Evolutionary conservation across 2,888 invertebrate species (phyloP).

Genomic region (Heliconius aoede): DNA sequence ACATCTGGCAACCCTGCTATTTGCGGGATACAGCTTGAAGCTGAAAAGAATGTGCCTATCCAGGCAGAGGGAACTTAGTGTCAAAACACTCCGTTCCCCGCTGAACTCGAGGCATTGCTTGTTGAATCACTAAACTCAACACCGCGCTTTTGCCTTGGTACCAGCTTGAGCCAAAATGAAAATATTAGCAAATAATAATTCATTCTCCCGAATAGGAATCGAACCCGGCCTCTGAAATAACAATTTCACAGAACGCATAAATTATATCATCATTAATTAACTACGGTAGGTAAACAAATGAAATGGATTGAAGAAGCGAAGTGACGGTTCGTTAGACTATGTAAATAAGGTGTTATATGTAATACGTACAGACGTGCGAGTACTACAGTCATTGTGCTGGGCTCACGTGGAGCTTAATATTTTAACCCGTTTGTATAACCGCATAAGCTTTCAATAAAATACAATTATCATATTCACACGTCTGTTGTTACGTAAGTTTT

Average conservation of each 20-base stretch:
- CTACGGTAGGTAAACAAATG: neutral
- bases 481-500: neutral
- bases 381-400: neutral
- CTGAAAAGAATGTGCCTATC: too few species aligned
- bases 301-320: constrained; percentile 13
- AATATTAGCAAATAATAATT: too few species aligned
- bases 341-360: constrained; percentile 8
- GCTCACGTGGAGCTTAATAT: constrained; percentile 5
- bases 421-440: constrained; percentile 15
- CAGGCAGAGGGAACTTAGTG: too few species aligned
- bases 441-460: constrained; percentile 15
- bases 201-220: too few species aligned
- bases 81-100: too few species aligned
- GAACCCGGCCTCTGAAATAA: too few species aligned
- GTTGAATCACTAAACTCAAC: too few species aligned
- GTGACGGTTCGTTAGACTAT: constrained; percentile 11
- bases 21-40: too few species aligned
- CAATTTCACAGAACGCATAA: neutral
- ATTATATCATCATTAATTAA: neutral
- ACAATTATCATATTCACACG: constrained; percentile 21
- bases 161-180: too few species aligned
- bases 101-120: too few species aligned
- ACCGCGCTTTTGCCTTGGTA: too few species aligned
- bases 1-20: too few species aligned
- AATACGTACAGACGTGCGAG: neutral